Evolutionary conservation across 2,888 invertebrate species (phyloP), one percentile per base, ranked within the genome.

Genomic region (Euclidia mi): DNA sequence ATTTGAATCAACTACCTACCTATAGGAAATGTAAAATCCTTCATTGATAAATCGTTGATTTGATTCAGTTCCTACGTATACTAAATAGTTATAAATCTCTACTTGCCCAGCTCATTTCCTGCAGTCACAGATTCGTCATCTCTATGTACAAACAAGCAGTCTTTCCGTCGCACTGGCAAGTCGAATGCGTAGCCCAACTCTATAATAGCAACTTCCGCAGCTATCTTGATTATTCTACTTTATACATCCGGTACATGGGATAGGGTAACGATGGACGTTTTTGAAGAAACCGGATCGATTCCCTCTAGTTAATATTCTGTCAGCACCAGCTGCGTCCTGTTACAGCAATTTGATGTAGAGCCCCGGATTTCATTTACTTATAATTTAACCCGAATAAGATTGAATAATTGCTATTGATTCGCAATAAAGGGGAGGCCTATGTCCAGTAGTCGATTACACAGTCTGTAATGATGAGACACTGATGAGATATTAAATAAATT

Each of bases 251-350:
- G 64, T 70, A 45, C 17, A 35, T 34, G 45, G 35, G 25, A 6
- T 60, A 56, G 44, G 55, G 45, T 47, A 46, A 38, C 11, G 44
- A 41, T 31, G 9, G 45, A 47, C 48, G 53, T 62, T 76, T 65
- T 65, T 59, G 17, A 28, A 29, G 62, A 71, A 77, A 77, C 76
- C 71, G 70, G 75, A 78, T 81, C 74, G 75, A 81, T 81, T 73
- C 62, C 61, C 63, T 61, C 59, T 73, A 65, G 62, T 82, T 82
- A 76, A 70, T 79, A 85, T 84, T 85, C 82, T 59, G 76, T 64
- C 65, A 63, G 64, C 72, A 62, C 53, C 57, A 72, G 65, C 60
- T 69, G 71, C 58, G 29, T 42, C 14, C 50, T 29, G 28, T 11
- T 6, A 15, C 35, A 18, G 18, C 14, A 25, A n/a, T 35, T 50